Base-by-base conservation (phyloP, 2,888 invertebrate genomes). In the Ormyrus pomaceus region DNA sequence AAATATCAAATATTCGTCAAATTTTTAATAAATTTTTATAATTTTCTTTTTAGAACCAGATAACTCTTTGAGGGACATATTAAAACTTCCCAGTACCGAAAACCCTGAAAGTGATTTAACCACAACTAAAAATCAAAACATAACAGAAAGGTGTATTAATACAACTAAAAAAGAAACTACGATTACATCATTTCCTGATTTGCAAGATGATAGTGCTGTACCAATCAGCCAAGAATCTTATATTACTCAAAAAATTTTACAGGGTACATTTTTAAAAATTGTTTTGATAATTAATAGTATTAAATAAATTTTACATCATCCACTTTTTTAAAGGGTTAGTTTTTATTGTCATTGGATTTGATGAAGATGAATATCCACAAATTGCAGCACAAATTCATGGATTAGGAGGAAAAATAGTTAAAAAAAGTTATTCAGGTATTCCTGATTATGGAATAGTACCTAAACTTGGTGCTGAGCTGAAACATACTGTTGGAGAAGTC, bases 381-480 rank as follows among this genome's bases (percentile, higher is more conserved):
- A 83, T 93, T 72, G 85, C 87, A 72, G 90, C 91, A 68, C 91
- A 92, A 81, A 93, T 94, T 70, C 92, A 92, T 84, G 90, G 89
- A n/a, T 90, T 92, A 34, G 92, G 92, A 53, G 95, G 95, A 50
- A 90, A 90, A 84, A 85, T 94, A 2, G 92, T 93, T 0, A 86
- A 91, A 0, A 87, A 87, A 34, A 89, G 87, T n/a, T 93, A 91
- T 70, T 88, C 89, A 19, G 93, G 93, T 68, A 88, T 93, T 1
- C 93, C 94, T 2, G 94, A 95, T 89, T 95, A 93, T 88, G 93
- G 92, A 0, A 91, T 96, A 50, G 94, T 95, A 0, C 94, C 95
- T 2, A 77, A 92, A 51, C 86, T 88, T 64, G 92, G 92, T 0
- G 92, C 91, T 5, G 87, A 91, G 34, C 83, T 92, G 0, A 92